Evolutionary conservation across 2,113 vertebrate species (phyloP).

Genomic region (Oenanthe melanoleuca): DNA sequence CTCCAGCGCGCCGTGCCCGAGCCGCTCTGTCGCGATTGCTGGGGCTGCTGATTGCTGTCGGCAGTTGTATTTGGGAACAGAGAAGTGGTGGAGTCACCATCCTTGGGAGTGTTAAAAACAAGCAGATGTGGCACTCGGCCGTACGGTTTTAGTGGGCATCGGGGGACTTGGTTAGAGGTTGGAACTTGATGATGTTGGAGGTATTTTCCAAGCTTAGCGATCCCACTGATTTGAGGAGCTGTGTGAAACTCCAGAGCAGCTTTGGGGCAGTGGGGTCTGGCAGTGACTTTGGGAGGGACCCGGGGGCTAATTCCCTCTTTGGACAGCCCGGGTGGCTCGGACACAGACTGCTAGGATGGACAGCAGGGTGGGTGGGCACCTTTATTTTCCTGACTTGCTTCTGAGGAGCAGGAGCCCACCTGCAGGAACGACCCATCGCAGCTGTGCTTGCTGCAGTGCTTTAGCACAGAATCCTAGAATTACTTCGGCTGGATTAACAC

Average conservation of each 20-base stretch:
- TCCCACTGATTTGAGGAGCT: background rate
- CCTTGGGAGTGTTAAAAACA: background rate
- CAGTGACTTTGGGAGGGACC: background rate
- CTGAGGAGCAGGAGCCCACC: background rate
- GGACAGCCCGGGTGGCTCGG: rapidly evolving
- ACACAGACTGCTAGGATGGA: rapidly evolving
- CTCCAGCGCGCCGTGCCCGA: background rate
- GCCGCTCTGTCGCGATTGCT: rapidly evolving
- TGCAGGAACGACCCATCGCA: background rate
- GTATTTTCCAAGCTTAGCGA: background rate
- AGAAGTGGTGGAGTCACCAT: background rate
- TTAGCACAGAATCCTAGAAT: background rate
- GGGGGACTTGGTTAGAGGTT: background rate
- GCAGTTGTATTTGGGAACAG: background rate
- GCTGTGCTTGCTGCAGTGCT: background rate
- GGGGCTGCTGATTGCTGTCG: background rate
- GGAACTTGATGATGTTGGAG: background rate
- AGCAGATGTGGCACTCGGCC: background rate
- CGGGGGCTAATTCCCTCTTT: background rate
- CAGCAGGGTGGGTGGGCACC: background rate
- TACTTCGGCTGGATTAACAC: background rate
- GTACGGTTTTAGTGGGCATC: background rate
- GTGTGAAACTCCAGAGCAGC: background rate
- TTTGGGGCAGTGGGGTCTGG: background rate
- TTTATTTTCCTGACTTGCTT: background rate